These are phyloP conservation scores for Lamproptera curius DNA, from an alignment of 2,888 invertebrate genomes.

Conservation along the genomic window DNA sequence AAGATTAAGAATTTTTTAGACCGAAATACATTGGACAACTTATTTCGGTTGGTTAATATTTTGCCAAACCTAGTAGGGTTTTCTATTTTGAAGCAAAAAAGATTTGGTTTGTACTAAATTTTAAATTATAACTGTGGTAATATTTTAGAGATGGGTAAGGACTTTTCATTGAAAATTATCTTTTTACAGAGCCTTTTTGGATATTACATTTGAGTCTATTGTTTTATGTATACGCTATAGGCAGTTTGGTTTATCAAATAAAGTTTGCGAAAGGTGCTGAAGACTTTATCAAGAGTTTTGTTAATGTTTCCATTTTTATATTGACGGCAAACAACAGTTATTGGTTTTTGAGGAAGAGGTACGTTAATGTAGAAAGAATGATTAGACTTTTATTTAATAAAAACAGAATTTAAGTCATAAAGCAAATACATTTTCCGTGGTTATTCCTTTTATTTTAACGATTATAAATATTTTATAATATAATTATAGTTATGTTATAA, in stretches of 20 bases:
- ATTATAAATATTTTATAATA: too few species aligned
- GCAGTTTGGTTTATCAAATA: conserved; percentile 43
- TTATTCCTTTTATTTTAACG: too few species aligned
- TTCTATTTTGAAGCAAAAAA: not conserved
- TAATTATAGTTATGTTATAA: too few species aligned
- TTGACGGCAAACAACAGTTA: conserved; percentile 45
- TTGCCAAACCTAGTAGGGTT: not conserved
- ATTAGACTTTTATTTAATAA: too few species aligned
- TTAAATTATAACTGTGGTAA: not conserved
- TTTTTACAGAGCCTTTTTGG: conserved; percentile 42
- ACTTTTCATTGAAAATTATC: too few species aligned
- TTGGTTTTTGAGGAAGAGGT: conserved; percentile 56
- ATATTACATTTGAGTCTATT: conserved; percentile 43
- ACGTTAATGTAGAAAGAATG: too few species aligned
- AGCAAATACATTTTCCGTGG: too few species aligned
- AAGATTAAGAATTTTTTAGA: not conserved
- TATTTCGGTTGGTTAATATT: not conserved
- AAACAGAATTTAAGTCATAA: too few species aligned
- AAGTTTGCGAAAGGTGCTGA: conserved; percentile 38
- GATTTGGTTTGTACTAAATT: not conserved
- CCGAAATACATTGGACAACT: not conserved
- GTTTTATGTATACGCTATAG: conserved; percentile 49
- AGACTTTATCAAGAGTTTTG: conserved; percentile 50
- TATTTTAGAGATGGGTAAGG: too few species aligned
- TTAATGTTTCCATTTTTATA: conserved; percentile 49